Evolutionary conservation across 2,888 invertebrate genomes (phyloP), one percentile per base, ranked within the genome.

Genomic region (Polydrusus pterygomalis): DNA sequence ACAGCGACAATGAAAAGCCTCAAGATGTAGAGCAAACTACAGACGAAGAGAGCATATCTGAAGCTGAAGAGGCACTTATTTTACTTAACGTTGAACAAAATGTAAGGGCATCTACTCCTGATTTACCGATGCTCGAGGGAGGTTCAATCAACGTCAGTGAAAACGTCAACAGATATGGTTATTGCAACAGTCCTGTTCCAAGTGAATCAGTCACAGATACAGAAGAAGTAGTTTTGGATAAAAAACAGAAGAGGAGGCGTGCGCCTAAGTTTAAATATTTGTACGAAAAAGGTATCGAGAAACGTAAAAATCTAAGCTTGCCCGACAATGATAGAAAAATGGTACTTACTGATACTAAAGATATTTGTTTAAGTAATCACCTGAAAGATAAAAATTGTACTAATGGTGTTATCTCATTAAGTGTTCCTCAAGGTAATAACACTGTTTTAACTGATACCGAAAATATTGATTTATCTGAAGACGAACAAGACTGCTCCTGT

Each of bases 331-430:
- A 67, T 38, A 62, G 63, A 10, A 30, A 76, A 15, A 77, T 81
- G 17, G 75, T 75, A 67, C 77, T 79, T 30, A 87, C 87, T 2
- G 88, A 87, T 75, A 85, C 87, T 49, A 88, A 89, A 79, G 87
- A 87, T 56, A 74, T 88, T 5, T 87, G 88, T 9, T 87, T 87
- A 17, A 86, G 87, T 20, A 72, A 76, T 34, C 20, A 25, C 7
- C 10, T 15, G 9, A 58, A 6, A 30, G n/a, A 56, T 13, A 18
- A 18, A 38, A 40, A 54, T n/a, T 54, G 25, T 54, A 13, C 25
- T 25, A 51, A 63, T 20, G 8, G 6, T 30, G 3, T 15, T 6
- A 0, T 10, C 13, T 11, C 56, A 51, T 20, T 67, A 1, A 38
- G 18, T 15, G 54, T 67, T 13, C 17, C 51, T 6, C 34, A 40